Conservation (phyloP, 1,140 invertebrate genomes). For the Drosophila sturtevanti region DNA sequence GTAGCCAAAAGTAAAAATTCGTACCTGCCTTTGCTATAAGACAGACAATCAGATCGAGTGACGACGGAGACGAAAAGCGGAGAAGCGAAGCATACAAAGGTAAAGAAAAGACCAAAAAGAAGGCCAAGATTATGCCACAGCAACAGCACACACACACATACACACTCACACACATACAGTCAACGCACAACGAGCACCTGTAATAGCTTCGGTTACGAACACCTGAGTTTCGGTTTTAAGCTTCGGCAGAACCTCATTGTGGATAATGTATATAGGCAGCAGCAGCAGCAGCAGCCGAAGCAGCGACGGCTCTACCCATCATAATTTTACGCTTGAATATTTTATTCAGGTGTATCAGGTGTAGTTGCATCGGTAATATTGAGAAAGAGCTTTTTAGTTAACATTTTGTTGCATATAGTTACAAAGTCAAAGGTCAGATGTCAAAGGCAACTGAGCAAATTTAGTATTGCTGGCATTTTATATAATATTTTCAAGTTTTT, state of each 20-base stretch:
- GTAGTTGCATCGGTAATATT: background rate
- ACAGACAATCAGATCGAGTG: slow-evolving; percentile 62
- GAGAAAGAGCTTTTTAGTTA: background rate
- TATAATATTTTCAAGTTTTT: too few relatives aligned
- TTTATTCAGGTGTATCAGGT: slow-evolving; percentile 3
- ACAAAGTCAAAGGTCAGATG: background rate
- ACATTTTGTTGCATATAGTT: background rate
- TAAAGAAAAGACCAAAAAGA: slow-evolving; percentile 68
- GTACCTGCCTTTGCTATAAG: slow-evolving; percentile 50
- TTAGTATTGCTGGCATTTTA: background rate
- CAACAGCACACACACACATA: background rate
- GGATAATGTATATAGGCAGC: slow-evolving; percentile 21
- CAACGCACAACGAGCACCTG: slow-evolving; percentile 45
- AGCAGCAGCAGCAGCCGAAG: slow-evolving; percentile 34
- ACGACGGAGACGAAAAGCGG: slow-evolving; percentile 40
- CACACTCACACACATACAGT: slow-evolving; percentile 25
- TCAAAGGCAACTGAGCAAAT: background rate
- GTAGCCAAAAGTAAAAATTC: slow-evolving; percentile 72
- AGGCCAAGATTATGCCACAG: slow-evolving; percentile 78
- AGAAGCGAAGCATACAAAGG: slow-evolving; percentile 30
- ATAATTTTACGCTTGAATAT: slow-evolving; percentile 6
- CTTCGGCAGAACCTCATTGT: slow-evolving; percentile 23
- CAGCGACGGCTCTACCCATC: slow-evolving; percentile 29
- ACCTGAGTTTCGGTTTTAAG: slow-evolving; percentile 21
- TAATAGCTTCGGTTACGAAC: slow-evolving; percentile 29